Base-by-base conservation (phyloP, 2,888 invertebrate genomes). In the Limenitis camilla region DNA sequence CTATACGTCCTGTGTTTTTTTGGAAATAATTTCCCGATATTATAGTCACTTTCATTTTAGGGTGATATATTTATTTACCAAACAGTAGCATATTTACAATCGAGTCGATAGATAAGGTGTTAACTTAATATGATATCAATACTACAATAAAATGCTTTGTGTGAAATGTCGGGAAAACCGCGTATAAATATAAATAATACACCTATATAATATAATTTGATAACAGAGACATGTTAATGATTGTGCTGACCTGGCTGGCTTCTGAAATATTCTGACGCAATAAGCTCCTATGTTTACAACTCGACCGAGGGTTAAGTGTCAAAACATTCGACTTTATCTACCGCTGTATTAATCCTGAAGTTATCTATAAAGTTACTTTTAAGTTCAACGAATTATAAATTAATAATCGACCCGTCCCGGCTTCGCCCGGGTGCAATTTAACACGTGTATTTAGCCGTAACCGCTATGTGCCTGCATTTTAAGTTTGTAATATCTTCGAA, bases 131-230 rank as follows among this genome's bases (percentile, higher is more conserved):
- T 30, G 30, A 30, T 41, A 10, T 8, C 11, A 6, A 31, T 6
- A 7, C 11, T 38, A 38, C 1, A 5, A 38, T 38, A 11, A 3
- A 38, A 6, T 11, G 2, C 31, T 7, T 30, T 41, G 4, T 10
- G 41, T 30, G 31, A 43, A 49, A 45, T 29, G 35, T 28, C 10
- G 35, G 10, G 10, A 6, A 36, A 45, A 11, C 8, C 29, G 10
- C n/a, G 5, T 45, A 36, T n/a, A n/a, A 45, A 29, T 1, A 35
- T 36, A 28, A 27, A 44, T 40, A 31, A 42, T 52, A 51, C 48
- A 52, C 48, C 52, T 55, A 49, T 52, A 52, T n/a, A n/a, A n/a
- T n/a, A n/a, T 55, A 52, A 49, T 52, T 48, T 41, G 44, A 52
- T 55, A 52, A 52, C n/a, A 29, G 41, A 44, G 55, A 52, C 55